phyloP scores from a whole-genome alignment of 1,140 invertebrate species.

The Apocrypta bakeri region DNA sequence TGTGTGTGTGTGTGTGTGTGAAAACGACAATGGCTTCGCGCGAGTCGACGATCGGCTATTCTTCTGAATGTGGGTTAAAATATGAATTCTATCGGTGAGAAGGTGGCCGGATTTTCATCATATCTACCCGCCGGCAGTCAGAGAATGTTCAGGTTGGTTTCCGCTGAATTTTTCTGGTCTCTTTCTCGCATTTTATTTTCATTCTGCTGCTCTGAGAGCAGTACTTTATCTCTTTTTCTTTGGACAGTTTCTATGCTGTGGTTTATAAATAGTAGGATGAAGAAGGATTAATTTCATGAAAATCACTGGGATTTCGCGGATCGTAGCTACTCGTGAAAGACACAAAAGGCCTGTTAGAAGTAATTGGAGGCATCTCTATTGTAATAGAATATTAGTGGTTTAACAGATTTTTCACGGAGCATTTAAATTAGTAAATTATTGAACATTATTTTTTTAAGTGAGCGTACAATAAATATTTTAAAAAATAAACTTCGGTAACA shows the following conservation, averaged over 20 bases:
- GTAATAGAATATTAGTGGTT: too few species aligned
- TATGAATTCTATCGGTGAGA: conserved; percentile 1
- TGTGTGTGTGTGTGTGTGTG: neutral
- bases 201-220: neutral
- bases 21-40: neutral
- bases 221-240: neutral
- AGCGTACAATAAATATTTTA: too few species aligned
- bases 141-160: neutral
- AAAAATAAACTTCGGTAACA: too few species aligned
- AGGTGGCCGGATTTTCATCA: neutral
- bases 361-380: neutral
- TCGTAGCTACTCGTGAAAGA: neutral
- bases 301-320: neutral
- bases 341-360: neutral
- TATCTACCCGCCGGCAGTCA: neutral
- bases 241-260: neutral
- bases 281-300: neutral
- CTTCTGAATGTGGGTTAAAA: conserved; percentile 38
- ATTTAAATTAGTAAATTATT: too few species aligned
- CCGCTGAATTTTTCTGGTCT: neutral
- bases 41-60: neutral
- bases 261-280: neutral
- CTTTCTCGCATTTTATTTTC: neutral
- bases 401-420: too few species aligned
- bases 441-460: too few species aligned